A percentile compares a stretch with the other conserved stretches of the same genome.
These are phyloP conservation scores for Parazoanthus swiftii DNA, from an alignment of 92 coral and sea anemone genomes.

Conservation along the genomic window DNA sequence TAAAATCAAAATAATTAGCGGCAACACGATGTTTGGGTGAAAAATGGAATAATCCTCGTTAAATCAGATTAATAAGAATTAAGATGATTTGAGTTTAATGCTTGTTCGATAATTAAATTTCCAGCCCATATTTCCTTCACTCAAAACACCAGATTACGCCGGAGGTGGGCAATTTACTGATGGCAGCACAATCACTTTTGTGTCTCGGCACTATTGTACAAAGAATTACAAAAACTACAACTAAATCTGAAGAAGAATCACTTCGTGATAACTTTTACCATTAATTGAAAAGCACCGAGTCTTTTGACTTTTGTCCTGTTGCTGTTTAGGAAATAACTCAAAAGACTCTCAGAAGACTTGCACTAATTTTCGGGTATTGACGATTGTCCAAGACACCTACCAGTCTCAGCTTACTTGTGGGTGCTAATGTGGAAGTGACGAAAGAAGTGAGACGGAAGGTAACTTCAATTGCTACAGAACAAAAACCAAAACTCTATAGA, in stretches of 20 bases:
- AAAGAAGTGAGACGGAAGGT: neutral
- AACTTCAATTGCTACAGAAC: neutral
- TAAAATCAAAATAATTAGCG: constrained; percentile 49
- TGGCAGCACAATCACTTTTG: constrained; percentile 10
- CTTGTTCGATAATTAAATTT: constrained; percentile 62
- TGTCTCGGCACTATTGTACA: neutral
- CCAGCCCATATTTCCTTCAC: constrained; percentile 38
- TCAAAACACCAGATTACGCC: constrained; percentile 28
- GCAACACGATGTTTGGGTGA: constrained; percentile 38
- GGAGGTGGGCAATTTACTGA: constrained; percentile 18
- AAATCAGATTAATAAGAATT: constrained; percentile 78
- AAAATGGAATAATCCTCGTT: constrained; percentile 34
- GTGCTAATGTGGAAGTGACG: neutral
- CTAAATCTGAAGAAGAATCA: neutral
- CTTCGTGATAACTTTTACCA: neutral
- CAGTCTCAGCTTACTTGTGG: neutral
- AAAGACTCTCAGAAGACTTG: neutral
- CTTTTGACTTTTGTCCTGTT: neutral
- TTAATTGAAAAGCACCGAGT: neutral
- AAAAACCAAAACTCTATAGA: neutral
- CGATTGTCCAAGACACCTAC: neutral
- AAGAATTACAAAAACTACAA: neutral
- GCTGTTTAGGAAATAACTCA: neutral
- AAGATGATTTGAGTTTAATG: constrained; percentile 82
- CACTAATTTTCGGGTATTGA: neutral